phyloP scores from a whole-genome alignment of 1,140 invertebrate genomes.

The Drosophila carrolli region DNA sequence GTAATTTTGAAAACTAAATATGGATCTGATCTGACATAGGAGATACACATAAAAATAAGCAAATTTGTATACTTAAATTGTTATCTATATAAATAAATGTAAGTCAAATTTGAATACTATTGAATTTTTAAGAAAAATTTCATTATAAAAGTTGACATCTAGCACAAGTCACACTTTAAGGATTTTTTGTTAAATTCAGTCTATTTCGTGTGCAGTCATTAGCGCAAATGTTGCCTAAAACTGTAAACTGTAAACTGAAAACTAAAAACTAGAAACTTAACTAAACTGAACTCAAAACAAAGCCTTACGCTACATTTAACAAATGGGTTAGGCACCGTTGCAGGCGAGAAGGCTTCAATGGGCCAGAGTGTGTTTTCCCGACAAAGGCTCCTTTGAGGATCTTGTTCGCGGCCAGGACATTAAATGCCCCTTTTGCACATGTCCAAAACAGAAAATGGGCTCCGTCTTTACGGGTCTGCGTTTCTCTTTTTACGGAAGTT shows the following conservation, averaged over 20 bases:
- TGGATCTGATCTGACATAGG: too few species aligned
- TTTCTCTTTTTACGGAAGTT: constrained; percentile 20
- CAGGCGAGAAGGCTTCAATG: constrained; percentile 40
- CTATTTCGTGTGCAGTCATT: constrained; percentile 69
- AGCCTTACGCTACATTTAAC: constrained; percentile 74
- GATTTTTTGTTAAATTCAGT: constrained; percentile 9
- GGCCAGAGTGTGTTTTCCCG: constrained; percentile 16
- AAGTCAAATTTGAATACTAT: too few species aligned
- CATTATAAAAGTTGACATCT: too few species aligned
- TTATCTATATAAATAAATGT: too few species aligned
- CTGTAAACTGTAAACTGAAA: constrained; percentile 49
- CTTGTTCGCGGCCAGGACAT: constrained; percentile 54
- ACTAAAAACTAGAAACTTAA: constrained; percentile 61
- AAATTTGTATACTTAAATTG: too few species aligned
- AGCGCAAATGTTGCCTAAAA: constrained; percentile 65
- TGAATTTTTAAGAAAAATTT: too few species aligned
- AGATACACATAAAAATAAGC: too few species aligned
- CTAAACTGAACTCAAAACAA: constrained; percentile 72
- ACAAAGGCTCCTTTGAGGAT: constrained; percentile 66
- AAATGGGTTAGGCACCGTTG: constrained; percentile 63
- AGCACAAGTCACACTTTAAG: neutral
- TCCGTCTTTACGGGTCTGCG: constrained; percentile 24
- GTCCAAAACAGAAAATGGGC: constrained; percentile 71
- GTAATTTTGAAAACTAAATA: too few species aligned
- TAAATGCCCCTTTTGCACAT: constrained; percentile 74